Base-by-base conservation (phyloP, 2,888 invertebrate species). In the Caenorhabditis wallacei region DNA sequence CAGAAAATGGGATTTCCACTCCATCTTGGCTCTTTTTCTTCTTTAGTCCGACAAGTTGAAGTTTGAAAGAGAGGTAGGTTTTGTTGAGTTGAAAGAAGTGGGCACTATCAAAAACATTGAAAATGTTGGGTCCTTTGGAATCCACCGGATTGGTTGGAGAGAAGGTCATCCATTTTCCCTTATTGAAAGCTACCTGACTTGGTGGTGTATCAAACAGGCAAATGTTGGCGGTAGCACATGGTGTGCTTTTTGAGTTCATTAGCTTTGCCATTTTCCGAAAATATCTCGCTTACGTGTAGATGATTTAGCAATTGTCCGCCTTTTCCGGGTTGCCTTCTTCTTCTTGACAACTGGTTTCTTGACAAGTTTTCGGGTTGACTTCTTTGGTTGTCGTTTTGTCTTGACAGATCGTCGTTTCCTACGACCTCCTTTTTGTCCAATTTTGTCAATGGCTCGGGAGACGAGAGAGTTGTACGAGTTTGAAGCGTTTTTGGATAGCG, bases 231-330 rank as follows among this genome's bases (percentile, higher is more conserved):
- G 35, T 18, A 0, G 66, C 66, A 53, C 66, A 35, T 13, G 66
- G 66, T 13, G 53, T 22, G 22, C 66, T 66, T 30, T 66, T 53
- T 2, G 2, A 22, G 22, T 66, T 37, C 35, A 66, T 37, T 35
- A 66, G 18, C 53, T 66, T 66, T 35, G 66, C 66, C 66, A 66
- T 66, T 30, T 5, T 66, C 66, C 53, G 22, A 64, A 64, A 53
- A 66, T 66, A n/a, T 66, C 66, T 13, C 51, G 8, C 20, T 64
- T 64, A 30, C 30, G 16, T 0, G 48, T 30, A 26, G 64, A 26
- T n/a, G 48, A 48, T 35, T 66, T 66, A 3, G 37, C n/a, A 2
- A 66, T n/a, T 11, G 13, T n/a, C n/a, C n/a, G n/a, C n/a, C n/a
- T n/a, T n/a, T n/a, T n/a, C n/a, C n/a, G n/a, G n/a, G n/a, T n/a